These are phyloP conservation scores for Cathartes aura DNA, from an alignment of 2,113 vertebrate species.

Conservation along the genomic window DNA sequence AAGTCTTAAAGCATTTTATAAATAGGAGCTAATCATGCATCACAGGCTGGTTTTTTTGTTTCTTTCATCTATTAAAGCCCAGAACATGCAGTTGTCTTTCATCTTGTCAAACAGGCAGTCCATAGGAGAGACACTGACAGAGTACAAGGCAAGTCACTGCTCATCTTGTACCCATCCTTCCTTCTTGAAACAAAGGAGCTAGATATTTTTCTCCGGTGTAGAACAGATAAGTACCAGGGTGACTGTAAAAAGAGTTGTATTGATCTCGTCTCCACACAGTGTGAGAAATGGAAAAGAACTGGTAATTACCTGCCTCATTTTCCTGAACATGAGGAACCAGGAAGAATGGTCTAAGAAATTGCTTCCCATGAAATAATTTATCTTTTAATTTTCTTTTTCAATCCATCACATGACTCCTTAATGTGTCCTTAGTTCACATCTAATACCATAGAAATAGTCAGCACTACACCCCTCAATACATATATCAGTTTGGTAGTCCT, in stretches of 20 bases:
- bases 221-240: background rate
- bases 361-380: background rate
- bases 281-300: background rate
- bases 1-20: background rate
- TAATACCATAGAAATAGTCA: background rate
- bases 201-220: background rate
- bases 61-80: background rate
- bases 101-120: background rate
- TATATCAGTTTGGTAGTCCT: background rate
- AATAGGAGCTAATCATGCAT: background rate
- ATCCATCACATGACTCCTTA: background rate
- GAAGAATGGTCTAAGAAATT: background rate
- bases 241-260: background rate
- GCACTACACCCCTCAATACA: background rate
- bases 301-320: slow-evolving; percentile 21
- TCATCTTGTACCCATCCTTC: background rate
- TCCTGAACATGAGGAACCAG: background rate
- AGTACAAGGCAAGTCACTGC: background rate
- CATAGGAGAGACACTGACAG: background rate
- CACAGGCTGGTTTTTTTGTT: background rate
- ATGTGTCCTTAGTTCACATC: background rate
- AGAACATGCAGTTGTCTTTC: background rate
- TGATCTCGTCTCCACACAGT: background rate
- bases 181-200: background rate
- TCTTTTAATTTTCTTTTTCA: slow-evolving; percentile 15